phyloP scores from a whole-genome alignment of 2,113 vertebrate species.

The Lontra canadensis region DNA sequence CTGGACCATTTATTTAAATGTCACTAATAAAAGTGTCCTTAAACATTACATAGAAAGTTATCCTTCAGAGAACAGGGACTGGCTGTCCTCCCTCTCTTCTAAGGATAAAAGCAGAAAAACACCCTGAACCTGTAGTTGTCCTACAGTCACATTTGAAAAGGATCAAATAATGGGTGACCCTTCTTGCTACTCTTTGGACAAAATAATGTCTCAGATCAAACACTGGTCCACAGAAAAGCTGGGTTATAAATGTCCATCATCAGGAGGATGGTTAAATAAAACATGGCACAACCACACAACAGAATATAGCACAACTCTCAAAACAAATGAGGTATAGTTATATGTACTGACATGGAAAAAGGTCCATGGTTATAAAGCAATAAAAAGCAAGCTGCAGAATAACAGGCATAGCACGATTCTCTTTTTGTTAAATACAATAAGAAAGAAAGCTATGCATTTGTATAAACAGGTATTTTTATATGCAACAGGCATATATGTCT shows the following conservation, averaged over 20 bases:
- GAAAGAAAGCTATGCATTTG: neutral
- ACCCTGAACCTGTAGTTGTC: constrained; percentile 33
- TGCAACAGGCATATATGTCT: neutral
- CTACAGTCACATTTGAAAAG: constrained; percentile 48
- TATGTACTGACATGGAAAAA: constrained; percentile 23
- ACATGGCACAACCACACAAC: neutral
- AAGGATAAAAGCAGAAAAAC: constrained; percentile 65
- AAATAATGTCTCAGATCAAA: constrained; percentile 62
- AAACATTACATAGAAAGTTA: constrained; percentile 56
- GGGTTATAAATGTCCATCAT: constrained; percentile 57
- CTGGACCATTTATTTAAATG: constrained; percentile 50
- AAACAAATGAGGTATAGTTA: neutral
- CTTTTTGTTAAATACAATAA: constrained; percentile 31
- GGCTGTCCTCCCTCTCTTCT: constrained; percentile 50
- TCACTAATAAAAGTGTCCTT: constrained; percentile 54
- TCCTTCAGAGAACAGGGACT: constrained; percentile 38
- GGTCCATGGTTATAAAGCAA: neutral
- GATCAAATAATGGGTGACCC: constrained; percentile 1
- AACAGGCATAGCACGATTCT: neutral
- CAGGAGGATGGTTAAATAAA: constrained; percentile 54
- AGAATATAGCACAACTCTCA: constrained; percentile 29
- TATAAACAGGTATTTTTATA: constrained; percentile 28
- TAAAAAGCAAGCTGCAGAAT: constrained; percentile 46
- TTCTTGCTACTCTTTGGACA: constrained; percentile 40
- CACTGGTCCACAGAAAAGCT: constrained; percentile 39